Evolutionary conservation across 1,140 invertebrate species (phyloP), one percentile per base, ranked within the genome.

Genomic region (Conus betulinus): DNA sequence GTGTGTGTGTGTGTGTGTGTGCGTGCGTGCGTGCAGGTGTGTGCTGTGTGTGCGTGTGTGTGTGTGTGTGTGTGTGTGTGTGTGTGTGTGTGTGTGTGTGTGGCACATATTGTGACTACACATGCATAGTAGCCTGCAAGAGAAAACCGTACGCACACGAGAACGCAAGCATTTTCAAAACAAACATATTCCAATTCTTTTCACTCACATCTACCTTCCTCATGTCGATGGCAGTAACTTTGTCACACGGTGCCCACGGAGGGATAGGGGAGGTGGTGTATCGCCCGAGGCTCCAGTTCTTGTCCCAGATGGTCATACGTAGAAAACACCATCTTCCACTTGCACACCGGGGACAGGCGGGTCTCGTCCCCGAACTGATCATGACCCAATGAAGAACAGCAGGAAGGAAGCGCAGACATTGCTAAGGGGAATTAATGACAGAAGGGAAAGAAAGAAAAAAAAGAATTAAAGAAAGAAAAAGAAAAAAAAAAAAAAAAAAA

Each of bases 311-410:
- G 11, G 84, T 55, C 51, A 93, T 88, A 76, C 93, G 82, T n/a
- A 94, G n/a, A 88, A 83, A 89, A 94, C 23, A 94, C 88, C 87
- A 92, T 84, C 74, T 93, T 94, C 94, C 94, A 94, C 81, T 92
- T 93, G 89, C 92, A 93, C 63, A 94, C 88, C 79, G 93, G 91
- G 51, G 88, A 85, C 25, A 94, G 85, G 25, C 90, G 88, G 13
- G 90, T 92, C 39, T 90, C 86, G 25, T 89, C n/a, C 86, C 79
- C 91, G 90, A 78, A 92, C 92, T 91, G 88, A 87, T 87, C 85
- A 51, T 25, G 27, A 85, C 51, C 6, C 17, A 74, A 23, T 25
- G 17, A 20, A 20, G 23, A 1, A n/a, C 13, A 74, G 17, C n/a
- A 23, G 17, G 51, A 23, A 81, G 52, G 8, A 6, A 20, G n/a